Base-by-base conservation (phyloP, 1,140 invertebrate genomes). In the Pseudoatta argentina region DNA sequence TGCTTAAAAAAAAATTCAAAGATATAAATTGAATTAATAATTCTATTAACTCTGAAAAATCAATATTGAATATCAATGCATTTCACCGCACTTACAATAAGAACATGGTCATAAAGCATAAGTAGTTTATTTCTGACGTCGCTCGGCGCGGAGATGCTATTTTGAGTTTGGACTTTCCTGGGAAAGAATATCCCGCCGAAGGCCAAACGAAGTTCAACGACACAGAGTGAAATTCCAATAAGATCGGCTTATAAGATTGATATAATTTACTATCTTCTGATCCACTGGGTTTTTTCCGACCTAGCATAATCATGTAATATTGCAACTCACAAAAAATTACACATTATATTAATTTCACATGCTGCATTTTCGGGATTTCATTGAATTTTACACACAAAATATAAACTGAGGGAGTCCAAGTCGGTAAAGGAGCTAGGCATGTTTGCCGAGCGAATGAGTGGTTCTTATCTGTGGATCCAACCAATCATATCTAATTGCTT, bases 151-250 rank as follows among this genome's bases (percentile, higher is more conserved):
- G n/a, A 57, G 64, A 24, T 59, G 64, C 78, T 81, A 81, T 81
- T 81, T 71, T 67, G 34, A 71, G 66, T 55, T 71, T 71, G 34
- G 34, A 71, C 34, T 71, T 44, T 71, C 66, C 78, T 57, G 24
- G 30, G 8, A 71, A 71, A 30, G 3, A n/a, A 81, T 81, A 81
- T 75, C 5, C 57, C 18, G 55, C 7, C 24, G 39, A 73, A 83
- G 39, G 39, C 21, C 64, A 57, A 21, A n/a, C 51, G 48, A 81
- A 59, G 66, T 81, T 81, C 78, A 71, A 67, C 21, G 78, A 59
- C 66, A 71, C 16, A 14, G 5, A 57, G 8, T 18, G 66, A 0
- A 69, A 27, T 63, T 63, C 24, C 16, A 7, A 48, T 7, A 4
- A 48, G 14, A 27, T 34, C 2, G 0, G 18, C 1, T 34, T 30